Evolutionary conservation across 2,888 invertebrate species (phyloP).

Genomic region (Yponomeuta malinellus): DNA sequence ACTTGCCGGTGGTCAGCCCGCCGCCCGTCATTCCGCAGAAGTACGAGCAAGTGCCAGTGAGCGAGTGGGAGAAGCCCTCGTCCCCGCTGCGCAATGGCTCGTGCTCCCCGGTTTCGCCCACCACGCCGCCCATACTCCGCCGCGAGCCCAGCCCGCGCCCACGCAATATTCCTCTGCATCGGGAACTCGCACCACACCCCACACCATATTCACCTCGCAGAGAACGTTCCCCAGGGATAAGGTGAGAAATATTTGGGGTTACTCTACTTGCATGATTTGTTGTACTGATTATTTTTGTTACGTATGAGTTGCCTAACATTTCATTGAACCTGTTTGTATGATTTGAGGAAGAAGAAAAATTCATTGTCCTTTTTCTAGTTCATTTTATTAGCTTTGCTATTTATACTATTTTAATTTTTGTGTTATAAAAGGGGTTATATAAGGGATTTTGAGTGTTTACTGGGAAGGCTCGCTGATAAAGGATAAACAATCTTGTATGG

Average conservation of each 20-base stretch:
- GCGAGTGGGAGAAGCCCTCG: conserved; percentile 72
- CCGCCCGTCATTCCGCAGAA: conserved; percentile 36
- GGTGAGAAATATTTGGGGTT: conserved; percentile 34
- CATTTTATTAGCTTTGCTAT: background rate
- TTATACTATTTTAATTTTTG: background rate
- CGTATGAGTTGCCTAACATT: conserved; percentile 16
- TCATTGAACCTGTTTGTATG: background rate
- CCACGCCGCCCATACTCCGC: conserved; percentile 67
- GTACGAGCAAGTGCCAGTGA: conserved; percentile 63
- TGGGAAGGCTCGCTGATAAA: too few species aligned
- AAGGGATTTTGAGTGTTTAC: too few species aligned
- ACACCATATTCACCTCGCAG: conserved; percentile 60
- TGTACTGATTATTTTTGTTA: conserved; percentile 21
- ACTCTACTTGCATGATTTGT: background rate
- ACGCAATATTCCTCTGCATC: conserved; percentile 26
- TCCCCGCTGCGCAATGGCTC: conserved; percentile 75
- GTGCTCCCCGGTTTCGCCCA: conserved; percentile 76
- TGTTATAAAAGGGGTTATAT: too few species aligned
- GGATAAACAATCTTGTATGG: too few species aligned
- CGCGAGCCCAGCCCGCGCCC: conserved; percentile 38
- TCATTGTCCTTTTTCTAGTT: background rate
- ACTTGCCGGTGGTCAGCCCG: conserved; percentile 46
- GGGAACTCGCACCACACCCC: conserved; percentile 44
- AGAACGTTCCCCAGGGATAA: conserved; percentile 50
- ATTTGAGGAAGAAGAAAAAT: background rate